Base-by-base conservation (phyloP, 2,113 vertebrate species). In the Vidua macroura region DNA sequence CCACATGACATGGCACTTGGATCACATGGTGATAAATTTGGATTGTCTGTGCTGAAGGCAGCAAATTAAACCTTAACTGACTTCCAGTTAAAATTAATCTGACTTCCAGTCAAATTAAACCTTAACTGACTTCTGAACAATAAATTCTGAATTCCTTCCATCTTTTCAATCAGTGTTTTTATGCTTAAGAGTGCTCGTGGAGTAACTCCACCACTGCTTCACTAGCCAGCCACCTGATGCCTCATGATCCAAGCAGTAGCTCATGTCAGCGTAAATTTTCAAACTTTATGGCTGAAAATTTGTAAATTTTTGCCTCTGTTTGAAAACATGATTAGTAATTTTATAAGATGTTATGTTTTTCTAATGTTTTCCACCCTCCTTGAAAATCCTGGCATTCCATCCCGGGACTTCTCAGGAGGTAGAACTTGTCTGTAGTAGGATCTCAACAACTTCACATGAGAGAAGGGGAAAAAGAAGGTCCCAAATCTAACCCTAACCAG, bases 1-100 rank as follows among this genome's bases (percentile, higher is more conserved):
- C 18, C 55, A 7, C 9, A 20, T 15, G 33, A 53, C 8, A 11
- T 2, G 0, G 4, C 18, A 62, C 5, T 60, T 39, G 7, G 8
- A 16, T 91, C 63, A 77, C 30, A 13, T 10, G 8, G 5, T 77
- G n/a, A 46, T 51, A 59, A 80, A 64, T 55, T 41, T 81, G 19
- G 12, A n/a, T 66, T 74, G 15, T 21, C 27, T 58, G 22, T 55
- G 48, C 44, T 66, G 25, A 86, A 84, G 30, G 17, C 15, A 86
- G n/a, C 6, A 60, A 77, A 77, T 44, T 49, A 55, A 80, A 53
- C 21, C 11, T 77, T 52, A 64, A 44, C 6, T 78, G 43, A 20
- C 23, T 72, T 13, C 4, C 22, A n/a, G n/a, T n/a, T n/a, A n/a
- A n/a, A n/a, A n/a, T n/a, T n/a, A n/a, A n/a, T n/a, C n/a, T n/a